Conservation (phyloP, 35 echinoderm and acorn worm genomes). For the Heliocidaris tuberculata region DNA sequence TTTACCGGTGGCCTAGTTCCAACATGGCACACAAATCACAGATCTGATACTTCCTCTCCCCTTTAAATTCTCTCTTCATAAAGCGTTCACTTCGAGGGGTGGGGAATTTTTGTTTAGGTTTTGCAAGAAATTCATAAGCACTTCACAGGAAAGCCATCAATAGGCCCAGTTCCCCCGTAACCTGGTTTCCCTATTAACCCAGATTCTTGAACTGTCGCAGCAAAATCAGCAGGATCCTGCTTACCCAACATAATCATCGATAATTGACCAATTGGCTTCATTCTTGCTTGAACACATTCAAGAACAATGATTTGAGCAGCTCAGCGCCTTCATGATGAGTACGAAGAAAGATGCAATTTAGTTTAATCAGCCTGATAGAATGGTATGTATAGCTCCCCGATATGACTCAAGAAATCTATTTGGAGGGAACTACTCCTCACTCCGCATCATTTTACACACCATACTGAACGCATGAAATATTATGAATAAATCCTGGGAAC, state of each 20-base stretch:
- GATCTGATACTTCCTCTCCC: slow-evolving; percentile 44
- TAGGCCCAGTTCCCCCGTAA: slow-evolving; percentile 34
- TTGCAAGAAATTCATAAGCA: slow-evolving; percentile 24
- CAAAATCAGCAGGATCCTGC: not conserved
- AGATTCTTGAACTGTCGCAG: not conserved
- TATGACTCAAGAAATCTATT: not conserved
- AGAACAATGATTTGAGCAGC: not conserved
- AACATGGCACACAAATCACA: slow-evolving; percentile 32
- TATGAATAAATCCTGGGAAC: too few species aligned
- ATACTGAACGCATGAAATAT: too few species aligned
- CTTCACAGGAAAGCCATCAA: slow-evolving; percentile 20
- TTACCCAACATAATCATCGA: not conserved
- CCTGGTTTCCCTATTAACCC: slow-evolving; percentile 41
- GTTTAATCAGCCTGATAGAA: not conserved
- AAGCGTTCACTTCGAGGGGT: not conserved
- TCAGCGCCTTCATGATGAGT: not conserved
- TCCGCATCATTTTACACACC: not conserved
- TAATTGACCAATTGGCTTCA: not conserved
- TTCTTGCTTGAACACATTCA: not conserved
- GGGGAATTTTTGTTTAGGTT: not conserved
- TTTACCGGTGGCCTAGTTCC: slow-evolving; percentile 42
- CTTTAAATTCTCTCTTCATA: not conserved
- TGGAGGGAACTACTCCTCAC: not conserved
- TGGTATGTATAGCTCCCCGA: not conserved
- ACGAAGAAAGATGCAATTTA: slow-evolving; percentile 4